Evolutionary conservation across 2,797 vertebrate genomes (phyloP).

Genomic region (Coluber constrictor): DNA sequence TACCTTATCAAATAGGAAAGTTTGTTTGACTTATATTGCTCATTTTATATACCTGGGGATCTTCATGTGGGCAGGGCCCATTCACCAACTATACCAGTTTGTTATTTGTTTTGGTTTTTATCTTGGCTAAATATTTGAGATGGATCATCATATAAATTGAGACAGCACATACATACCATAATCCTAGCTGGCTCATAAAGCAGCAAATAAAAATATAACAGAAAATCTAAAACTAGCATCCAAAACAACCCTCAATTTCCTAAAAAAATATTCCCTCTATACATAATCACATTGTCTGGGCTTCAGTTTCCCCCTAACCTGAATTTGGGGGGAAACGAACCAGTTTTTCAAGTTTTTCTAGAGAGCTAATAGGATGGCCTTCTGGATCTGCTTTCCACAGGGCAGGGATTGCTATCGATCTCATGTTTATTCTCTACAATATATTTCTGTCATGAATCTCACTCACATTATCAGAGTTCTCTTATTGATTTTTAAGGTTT

Average conservation of each 20-base stretch:
- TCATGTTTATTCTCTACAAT: not conserved
- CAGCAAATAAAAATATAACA: not conserved
- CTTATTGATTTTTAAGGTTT: not conserved
- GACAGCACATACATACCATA: not conserved
- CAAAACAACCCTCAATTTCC: not conserved
- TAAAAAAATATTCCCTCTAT: not conserved
- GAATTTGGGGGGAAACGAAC: not conserved
- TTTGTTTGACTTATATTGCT: not conserved
- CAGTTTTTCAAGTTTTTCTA: not conserved
- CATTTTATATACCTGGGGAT: not conserved
- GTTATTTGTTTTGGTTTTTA: not conserved
- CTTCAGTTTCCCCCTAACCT: not conserved
- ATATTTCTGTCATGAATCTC: not conserved
- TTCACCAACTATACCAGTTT: not conserved
- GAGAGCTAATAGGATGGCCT: not conserved
- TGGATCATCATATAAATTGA: not conserved
- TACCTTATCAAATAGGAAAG: constrained; percentile 38
- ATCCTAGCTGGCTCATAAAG: not conserved
- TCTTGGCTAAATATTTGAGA: not conserved
- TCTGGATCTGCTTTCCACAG: not conserved
- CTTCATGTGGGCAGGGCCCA: not conserved
- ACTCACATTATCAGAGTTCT: too few relatives aligned
- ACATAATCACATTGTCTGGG: not conserved
- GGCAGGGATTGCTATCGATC: not conserved
- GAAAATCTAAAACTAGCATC: not conserved